Evolutionary conservation across 2,888 invertebrate genomes (phyloP), one percentile per base, ranked within the genome.

Genomic region (Pheosia gnoma): DNA sequence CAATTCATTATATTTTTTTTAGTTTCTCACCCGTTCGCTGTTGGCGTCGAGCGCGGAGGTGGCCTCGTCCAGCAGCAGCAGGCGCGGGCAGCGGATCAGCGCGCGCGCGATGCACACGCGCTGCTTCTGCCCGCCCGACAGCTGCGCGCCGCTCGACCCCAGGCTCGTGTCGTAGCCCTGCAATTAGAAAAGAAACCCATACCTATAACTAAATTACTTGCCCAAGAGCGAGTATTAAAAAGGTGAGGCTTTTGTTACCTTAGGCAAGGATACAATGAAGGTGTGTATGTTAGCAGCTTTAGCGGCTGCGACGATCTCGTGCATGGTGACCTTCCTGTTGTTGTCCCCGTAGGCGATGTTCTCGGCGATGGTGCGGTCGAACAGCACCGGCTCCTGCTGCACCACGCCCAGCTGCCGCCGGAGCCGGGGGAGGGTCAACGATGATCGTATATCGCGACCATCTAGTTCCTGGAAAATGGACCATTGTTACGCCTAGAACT

Each of bases 291-390:
- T 97, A 8, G 97, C 96, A 71, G 95, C 95, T 79, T 95, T 96
- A 2, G 97, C 96, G 0, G 96, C 96, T 63, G 95, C 94, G 36
- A 97, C 95, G 63, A 97, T 95, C 80, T 97, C 97, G 52, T 95
- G 94, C 94, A 96, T 96, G 49, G 95, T 82, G 57, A 96, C 95
- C 43, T 93, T 90, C 25, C 96, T 94, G 67, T 91, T 94, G 84
- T 97, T 97, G 83, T 97, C 97, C 5, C 98, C 98, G 82, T 98
- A 98, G 0, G 96, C 96, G 74, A 98, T 98, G 85, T 98, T 98
- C 81, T 98, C 97, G 0, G 95, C 95, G 59, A 98, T 96, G 39
- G 96, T 96, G 61, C 96, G 94, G 83, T 97, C 96, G 87, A 98
- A 98, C 1, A 98, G 94, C 9, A 96, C 95, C 0, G 97, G 98